phyloP scores from a whole-genome alignment of 2,113 vertebrate genomes.

The Guaruba guarouba region DNA sequence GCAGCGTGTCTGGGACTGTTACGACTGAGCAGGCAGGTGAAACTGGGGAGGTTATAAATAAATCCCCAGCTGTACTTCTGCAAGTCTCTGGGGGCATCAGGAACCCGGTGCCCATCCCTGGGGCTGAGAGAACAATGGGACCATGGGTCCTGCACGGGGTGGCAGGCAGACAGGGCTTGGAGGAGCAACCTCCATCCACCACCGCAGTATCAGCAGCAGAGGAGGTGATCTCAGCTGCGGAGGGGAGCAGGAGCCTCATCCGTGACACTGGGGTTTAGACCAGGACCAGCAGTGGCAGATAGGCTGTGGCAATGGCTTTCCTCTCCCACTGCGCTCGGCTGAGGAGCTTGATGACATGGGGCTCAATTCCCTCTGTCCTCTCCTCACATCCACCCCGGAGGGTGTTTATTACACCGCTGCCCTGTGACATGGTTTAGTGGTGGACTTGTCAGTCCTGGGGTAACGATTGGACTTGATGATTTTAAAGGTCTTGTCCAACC shows the following conservation, averaged over 20 bases:
- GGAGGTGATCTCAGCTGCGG: fast-evolving
- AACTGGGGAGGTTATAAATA: not conserved
- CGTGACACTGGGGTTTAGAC: fast-evolving
- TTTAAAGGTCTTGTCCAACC: not conserved
- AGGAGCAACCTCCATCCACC: fast-evolving
- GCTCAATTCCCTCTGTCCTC: fast-evolving
- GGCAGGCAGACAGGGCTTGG: not conserved
- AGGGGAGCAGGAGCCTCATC: not conserved
- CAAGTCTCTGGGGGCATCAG: not conserved
- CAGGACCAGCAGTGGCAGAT: fast-evolving
- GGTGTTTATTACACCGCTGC: not conserved
- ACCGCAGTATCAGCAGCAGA: fast-evolving
- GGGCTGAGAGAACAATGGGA: not conserved
- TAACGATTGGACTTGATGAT: not conserved
- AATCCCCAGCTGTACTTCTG: not conserved
- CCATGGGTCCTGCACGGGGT: fast-evolving
- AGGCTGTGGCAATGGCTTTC: not conserved
- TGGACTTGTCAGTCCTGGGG: not conserved
- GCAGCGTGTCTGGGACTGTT: not conserved
- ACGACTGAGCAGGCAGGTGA: not conserved
- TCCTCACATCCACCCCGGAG: not conserved
- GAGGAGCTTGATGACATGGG: not conserved
- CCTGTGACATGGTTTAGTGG: not conserved
- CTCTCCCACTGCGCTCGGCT: not conserved
- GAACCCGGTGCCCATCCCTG: fast-evolving